These are phyloP conservation scores for Apteryx owenii DNA, from an alignment of 2,113 vertebrate genomes.

Conservation along the genomic window DNA sequence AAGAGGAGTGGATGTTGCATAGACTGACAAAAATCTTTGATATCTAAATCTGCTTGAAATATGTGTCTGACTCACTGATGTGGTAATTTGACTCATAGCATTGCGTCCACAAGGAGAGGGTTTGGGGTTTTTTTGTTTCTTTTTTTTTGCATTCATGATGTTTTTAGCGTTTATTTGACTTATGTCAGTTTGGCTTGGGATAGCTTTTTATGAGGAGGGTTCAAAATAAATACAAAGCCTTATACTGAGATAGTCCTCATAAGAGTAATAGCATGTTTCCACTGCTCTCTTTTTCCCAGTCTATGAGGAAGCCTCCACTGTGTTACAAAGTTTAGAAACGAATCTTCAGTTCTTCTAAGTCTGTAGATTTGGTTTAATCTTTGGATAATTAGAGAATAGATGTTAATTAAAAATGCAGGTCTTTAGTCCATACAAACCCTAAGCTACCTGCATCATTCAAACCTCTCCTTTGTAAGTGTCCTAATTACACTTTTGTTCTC, in stretches of 20 bases:
- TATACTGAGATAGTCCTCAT: background rate
- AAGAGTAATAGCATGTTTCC: background rate
- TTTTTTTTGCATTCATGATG: background rate
- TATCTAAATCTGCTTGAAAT: background rate
- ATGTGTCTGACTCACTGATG: background rate
- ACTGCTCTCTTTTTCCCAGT: background rate
- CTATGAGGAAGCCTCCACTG: background rate
- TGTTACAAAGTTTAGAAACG: background rate
- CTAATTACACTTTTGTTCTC: background rate
- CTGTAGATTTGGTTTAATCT: background rate
- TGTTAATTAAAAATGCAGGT: background rate
- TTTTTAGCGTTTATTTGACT: conserved; percentile 12
- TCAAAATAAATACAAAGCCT: background rate
- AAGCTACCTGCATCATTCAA: background rate
- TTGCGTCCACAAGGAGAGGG: background rate
- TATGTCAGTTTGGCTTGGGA: background rate
- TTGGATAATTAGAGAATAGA: background rate
- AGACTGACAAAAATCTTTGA: background rate
- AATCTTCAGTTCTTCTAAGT: background rate
- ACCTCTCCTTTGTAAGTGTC: background rate
- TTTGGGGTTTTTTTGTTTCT: no score
- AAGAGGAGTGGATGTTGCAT: background rate
- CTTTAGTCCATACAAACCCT: background rate
- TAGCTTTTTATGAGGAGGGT: background rate
- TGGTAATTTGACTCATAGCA: background rate